Conservation (phyloP, 2,113 vertebrate species). For the Phrynosoma blainvillii region DNA sequence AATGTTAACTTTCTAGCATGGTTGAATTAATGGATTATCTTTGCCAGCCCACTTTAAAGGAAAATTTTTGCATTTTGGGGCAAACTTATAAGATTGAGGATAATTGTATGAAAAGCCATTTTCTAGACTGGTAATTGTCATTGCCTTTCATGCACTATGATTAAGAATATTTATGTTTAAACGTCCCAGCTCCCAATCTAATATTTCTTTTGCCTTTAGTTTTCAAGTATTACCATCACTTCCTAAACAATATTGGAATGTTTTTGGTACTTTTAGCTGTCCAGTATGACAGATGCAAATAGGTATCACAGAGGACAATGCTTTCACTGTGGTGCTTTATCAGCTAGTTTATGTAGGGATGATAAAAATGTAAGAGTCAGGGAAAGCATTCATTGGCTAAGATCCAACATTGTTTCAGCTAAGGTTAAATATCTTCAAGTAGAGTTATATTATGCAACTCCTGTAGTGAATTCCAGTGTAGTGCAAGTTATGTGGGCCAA, state of each 20-base stretch:
- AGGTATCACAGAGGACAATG: not conserved
- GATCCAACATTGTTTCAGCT: no score
- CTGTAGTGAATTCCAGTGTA: no score
- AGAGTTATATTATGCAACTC: no score
- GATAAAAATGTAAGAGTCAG: not conserved
- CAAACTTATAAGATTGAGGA: conserved; percentile 60
- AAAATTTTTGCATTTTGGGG: conserved; percentile 54
- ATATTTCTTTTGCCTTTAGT: conserved; percentile 50
- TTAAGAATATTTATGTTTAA: conserved; percentile 50
- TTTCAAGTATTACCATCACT: conserved; percentile 44
- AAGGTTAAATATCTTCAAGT: no score
- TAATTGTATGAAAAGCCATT: conserved; percentile 50
- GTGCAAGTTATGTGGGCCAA: no score
- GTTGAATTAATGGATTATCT: conserved; percentile 75
- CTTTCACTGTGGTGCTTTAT: not conserved
- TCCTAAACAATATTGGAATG: conserved; percentile 4
- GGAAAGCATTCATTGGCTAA: not conserved
- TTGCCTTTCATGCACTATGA: conserved; percentile 38
- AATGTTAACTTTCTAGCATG: conserved; percentile 65
- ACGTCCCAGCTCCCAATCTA: conserved; percentile 43
- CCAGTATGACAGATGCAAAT: not conserved
- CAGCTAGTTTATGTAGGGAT: not conserved
- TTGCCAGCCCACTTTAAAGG: conserved; percentile 59
- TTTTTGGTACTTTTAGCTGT: conserved; percentile 22
- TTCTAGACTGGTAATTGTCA: conserved; percentile 49